Evolutionary conservation across 2,888 invertebrate genomes (phyloP), one percentile per base, ranked within the genome.

Genomic region (Xylota sylvarum): DNA sequence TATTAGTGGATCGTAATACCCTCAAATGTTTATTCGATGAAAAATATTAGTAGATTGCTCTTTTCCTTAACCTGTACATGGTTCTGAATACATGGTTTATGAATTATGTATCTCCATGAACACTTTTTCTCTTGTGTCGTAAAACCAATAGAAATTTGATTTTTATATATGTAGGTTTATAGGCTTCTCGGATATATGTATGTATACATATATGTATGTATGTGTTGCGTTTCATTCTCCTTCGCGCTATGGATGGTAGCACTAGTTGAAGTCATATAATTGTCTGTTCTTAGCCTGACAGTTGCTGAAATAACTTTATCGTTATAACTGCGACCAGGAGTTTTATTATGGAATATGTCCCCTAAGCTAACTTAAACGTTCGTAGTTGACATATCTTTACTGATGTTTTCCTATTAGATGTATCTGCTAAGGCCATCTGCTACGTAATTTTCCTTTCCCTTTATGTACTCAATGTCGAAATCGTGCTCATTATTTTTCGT

Each of bases 341-440:
- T n/a, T n/a, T n/a, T 12, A 6, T 5, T 10, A 37, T 4, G 3
- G n/a, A n/a, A n/a, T n/a, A n/a, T n/a, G n/a, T n/a, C n/a, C n/a
- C n/a, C n/a, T 64, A 64, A 23, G 14, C 64, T 72, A 7, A 32
- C 70, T n/a, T 72, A 72, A 27, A 64, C 72, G 6, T 48, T 56
- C 19, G 40, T 32, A 7, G 52, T 70, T 17, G 79, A 72, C 1
- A 56, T 64, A 48, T 35, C 3, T 60, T 65, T 1, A 77, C 40
- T 55, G 46, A 37, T 14, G 32, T 35, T 17, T 77, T 86, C 52
- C n/a, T n/a, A n/a, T 52, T 70, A 4, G 7, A 32, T 32, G 7
- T 32, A 32, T 6, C 32, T 32, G 7, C 32, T n/a, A n/a, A n/a
- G n/a, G n/a, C n/a, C n/a, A n/a, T n/a, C n/a, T n/a, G n/a, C n/a